Percentiles rank a stretch among this genome's conserved stretches.
phyloP scores from a whole-genome alignment of 2,113 vertebrate species.

The Oreotrochilus melanogaster region DNA sequence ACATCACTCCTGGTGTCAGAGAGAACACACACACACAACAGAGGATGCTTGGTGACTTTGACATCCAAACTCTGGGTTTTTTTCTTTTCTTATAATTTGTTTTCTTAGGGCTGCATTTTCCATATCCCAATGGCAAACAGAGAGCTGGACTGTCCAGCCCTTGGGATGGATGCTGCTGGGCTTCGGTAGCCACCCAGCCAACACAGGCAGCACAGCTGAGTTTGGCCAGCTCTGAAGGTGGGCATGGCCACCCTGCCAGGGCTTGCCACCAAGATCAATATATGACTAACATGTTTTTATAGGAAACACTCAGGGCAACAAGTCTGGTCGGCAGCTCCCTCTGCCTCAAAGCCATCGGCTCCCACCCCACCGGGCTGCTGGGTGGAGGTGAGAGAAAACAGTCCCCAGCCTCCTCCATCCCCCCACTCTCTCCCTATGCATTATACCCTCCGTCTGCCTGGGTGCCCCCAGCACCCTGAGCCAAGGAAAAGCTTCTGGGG shows the following conservation, averaged over 20 bases:
- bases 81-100: no score
- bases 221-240: not conserved
- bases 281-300: not conserved
- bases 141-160: not conserved
- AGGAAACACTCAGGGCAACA: not conserved
- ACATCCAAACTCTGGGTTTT: not conserved
- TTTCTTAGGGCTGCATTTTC: not conserved
- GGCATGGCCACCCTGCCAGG: not conserved
- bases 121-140: not conserved
- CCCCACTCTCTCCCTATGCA: not conserved
- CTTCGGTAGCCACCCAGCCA: not conserved
- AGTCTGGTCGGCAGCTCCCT: not conserved
- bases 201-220: rapidly evolving
- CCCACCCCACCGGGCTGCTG: not conserved
- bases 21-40: slow-evolving; percentile 39
- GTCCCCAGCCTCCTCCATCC: not conserved
- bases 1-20: slow-evolving; percentile 87
- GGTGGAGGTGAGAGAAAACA: rapidly evolving
- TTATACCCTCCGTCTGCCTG: not conserved
- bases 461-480: not conserved
- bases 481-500: not conserved
- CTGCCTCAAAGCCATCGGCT: not conserved
- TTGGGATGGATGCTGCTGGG: rapidly evolving
- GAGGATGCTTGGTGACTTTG: not conserved
- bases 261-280: slow-evolving; percentile 24